Evolutionary conservation across 2,888 invertebrate genomes (phyloP), one percentile per base, ranked within the genome.

Genomic region (Melipona bicolor): DNA sequence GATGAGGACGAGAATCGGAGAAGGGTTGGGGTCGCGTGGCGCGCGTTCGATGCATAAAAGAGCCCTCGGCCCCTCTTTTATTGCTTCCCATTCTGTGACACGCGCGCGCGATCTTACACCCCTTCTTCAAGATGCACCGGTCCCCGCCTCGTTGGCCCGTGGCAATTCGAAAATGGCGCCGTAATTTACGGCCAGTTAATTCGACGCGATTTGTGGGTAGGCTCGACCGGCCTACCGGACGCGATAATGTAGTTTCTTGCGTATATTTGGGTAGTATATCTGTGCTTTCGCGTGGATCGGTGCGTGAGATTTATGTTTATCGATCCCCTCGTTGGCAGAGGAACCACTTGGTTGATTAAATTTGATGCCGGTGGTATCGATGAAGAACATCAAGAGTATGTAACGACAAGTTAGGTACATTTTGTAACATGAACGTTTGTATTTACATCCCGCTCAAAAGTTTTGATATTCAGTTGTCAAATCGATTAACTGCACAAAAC

Each of bases 21-120:
- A 90, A 90, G 92, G 91, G 90, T 91, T 90, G 83, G 90, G 83
- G 89, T 86, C 91, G 89, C 91, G 92, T 92, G 92, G 74, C 88
- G 84, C 65, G 78, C 72, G 77, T 84, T 79, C 71, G 84, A 89
- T 87, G 85, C 83, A 84, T 81, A 79, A 87, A 87, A 76, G 89
- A 89, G 75, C 81, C 50, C 73, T 80, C 79, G 81, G 76, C 81
- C 87, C 84, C 88, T 82, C 79, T 82, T 91, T 91, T 90, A 90
- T 92, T 89, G 88, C 86, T 84, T 79, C 81, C 80, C 65, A 77
- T 88, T 77, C 80, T 81, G 79, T 81, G 77, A 85, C 80, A 81
- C 81, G 75, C 77, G 81, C 77, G 61, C 71, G 71, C 36, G 67
- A 74, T 59, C 75, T 74, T 72, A 17, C 85, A 85, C 80, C 85